A percentile compares a stretch with the other conserved stretches of the same genome.
phyloP scores from a whole-genome alignment of 2,113 vertebrate genomes.

The Menidia beryllina region DNA sequence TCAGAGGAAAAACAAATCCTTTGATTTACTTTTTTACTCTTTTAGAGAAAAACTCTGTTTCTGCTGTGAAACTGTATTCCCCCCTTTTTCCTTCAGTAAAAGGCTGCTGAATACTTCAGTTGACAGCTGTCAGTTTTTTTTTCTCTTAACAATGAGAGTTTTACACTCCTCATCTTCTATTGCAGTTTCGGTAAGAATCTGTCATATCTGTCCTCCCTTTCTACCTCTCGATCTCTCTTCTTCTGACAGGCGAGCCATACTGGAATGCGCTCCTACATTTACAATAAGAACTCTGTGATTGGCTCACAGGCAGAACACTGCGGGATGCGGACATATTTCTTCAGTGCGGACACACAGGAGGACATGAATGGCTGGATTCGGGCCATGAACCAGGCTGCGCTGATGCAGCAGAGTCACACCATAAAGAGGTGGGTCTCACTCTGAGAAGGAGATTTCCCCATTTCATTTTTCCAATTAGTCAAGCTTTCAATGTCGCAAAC shows the following conservation, averaged over 20 bases:
- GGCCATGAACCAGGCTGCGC: slow-evolving; percentile 97
- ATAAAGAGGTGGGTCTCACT: slow-evolving; percentile 88
- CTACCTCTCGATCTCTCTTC: slow-evolving; percentile 35
- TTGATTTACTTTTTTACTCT: slow-evolving; percentile 3
- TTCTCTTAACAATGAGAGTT: slow-evolving; percentile 17
- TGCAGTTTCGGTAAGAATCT: slow-evolving; percentile 19
- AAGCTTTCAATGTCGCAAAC: background rate
- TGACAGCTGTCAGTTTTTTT: slow-evolving; percentile 32
- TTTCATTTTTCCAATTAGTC: slow-evolving; percentile 27
- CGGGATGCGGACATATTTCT: slow-evolving; percentile 97
- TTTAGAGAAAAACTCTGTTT: slow-evolving; percentile 49
- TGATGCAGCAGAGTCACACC: slow-evolving; percentile 92
- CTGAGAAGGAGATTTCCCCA: slow-evolving; percentile 21
- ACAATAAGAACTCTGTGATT: slow-evolving; percentile 90
- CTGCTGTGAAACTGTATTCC: slow-evolving; percentile 39
- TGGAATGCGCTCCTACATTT: slow-evolving; percentile 96
- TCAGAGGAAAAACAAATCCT: slow-evolving; percentile 9
- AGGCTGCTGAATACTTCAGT: slow-evolving; percentile 33
- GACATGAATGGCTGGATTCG: slow-evolving; percentile 97
- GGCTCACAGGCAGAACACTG: slow-evolving; percentile 94
- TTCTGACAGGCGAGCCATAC: slow-evolving; percentile 90
- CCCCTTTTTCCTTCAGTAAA: slow-evolving; percentile 21
- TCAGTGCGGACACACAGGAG: slow-evolving; percentile 97
- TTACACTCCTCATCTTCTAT: slow-evolving; percentile 31
- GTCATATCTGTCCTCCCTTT: slow-evolving; percentile 23